Base-by-base conservation (phyloP, 1,140 invertebrate genomes). In the Bombus pyrosoma region DNA sequence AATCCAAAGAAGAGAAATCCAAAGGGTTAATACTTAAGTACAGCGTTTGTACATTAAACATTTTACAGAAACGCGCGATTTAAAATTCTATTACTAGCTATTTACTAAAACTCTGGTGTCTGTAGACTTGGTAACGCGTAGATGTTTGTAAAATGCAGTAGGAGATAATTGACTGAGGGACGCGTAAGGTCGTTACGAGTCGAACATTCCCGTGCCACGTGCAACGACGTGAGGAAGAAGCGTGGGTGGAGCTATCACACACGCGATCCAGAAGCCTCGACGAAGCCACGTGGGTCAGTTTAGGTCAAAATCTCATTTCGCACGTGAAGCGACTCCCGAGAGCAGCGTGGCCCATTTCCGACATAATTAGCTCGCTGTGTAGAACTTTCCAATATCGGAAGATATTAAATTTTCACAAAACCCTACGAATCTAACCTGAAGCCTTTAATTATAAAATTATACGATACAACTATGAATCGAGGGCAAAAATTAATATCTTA, bases 221-320 rank as follows among this genome's bases (percentile, higher is more conserved):
- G 73, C 43, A 32, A 41, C 15, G 18, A 74, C n/a, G 9, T 22
- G 73, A 74, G n/a, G 72, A 73, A 32, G 72, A 74, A 74, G 73
- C 73, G 73, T 74, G 73, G 73, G 43, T 74, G 73, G 43, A 34
- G 43, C 47, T 53, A 62, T 8, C 41, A 18, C 41, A 53, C 73
- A 74, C 43, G 73, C 73, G 73, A 74, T 74, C 43, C 41, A 74
- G 73, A 53, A 74, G 32, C 73, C 73, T 53, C 73, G 18, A 9
- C 41, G 41, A 53, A 43, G n/a, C 41, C 73, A 74, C 73, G 73
- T 74, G 73, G 43, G 43, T 43, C 41, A 74, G 41, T 74, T 32
- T 53, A 74, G 43, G 73, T 34, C 10, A 25, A 53, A 74, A 74
- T 74, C 43, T 53, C 73, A 74, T 53, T 53, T 74, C 41, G 41